Evolutionary conservation across 2,113 vertebrate genomes (phyloP), one percentile per base, ranked within the genome.

Genomic region (Corythoichthys intestinalis): DNA sequence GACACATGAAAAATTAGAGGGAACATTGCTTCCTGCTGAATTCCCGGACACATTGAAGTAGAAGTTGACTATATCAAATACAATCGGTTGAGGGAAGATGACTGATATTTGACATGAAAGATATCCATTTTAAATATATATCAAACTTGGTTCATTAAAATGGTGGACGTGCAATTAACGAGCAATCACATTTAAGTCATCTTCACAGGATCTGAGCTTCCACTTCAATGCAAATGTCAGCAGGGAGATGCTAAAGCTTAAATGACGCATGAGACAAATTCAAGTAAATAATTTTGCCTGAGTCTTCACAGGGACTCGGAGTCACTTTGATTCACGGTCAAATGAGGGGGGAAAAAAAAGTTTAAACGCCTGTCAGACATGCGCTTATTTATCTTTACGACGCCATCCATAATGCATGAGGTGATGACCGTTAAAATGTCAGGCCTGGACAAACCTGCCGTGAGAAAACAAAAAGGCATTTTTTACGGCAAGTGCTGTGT

Each of bases 301-400:
- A 59, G 38, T 61, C 38, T 20, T 41, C 17, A 17, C 59, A 11
- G 59, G 39, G 59, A 44, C 15, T 61, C 11, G 39, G 15, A 61
- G 59, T 61, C 59, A 61, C 59, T 37, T 58, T 61, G 59, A 61
- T 61, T 39, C 37, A 61, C 37, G 59, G 28, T 58, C 56, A 37
- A 61, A 44, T 3, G 38, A 41, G 37, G 6, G 28, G 34, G 34
- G 37, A 38, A 54, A 60, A 17, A 38, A 38, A 8, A 1, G 37
- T 61, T n/a, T 61, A 41, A 61, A 61, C 39, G 38, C 38, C 17
- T 61, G 59, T 61, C 59, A 44, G 17, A 61, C 59, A 44, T 14
- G 17, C 2, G 38, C 17, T 13, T 44, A 61, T 61, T 61, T 61
- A 61, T 61, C 38, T 61, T 61, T n/a, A 39, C 38, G 38, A 58